Conservation (phyloP, 1,140 invertebrate genomes). For the Cydia strobilella region DNA sequence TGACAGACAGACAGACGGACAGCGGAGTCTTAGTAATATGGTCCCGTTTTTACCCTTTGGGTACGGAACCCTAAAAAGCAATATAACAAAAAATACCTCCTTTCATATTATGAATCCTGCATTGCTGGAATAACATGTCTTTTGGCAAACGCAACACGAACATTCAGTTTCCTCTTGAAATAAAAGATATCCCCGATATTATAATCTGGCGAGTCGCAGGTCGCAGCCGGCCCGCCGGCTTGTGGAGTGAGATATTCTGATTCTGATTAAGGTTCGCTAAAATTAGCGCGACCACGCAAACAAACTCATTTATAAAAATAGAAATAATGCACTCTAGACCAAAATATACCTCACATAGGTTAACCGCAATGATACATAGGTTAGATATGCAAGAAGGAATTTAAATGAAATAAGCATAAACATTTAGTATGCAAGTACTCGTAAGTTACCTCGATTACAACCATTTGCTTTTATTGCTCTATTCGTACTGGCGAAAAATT, state of each 20-base stretch:
- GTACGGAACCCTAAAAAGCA: too few species aligned
- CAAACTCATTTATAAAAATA: conserved; percentile 56
- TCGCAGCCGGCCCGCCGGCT: conserved; percentile 33
- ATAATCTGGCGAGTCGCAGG: conserved; percentile 15
- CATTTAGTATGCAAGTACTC: background rate
- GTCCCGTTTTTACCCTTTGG: too few species aligned
- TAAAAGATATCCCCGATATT: conserved; percentile 4
- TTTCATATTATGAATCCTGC: background rate
- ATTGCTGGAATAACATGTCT: background rate
- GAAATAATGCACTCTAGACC: conserved; percentile 37
- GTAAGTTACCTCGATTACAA: background rate
- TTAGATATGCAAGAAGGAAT: conserved; percentile 5
- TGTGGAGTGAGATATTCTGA: conserved; percentile 52
- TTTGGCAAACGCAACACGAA: background rate
- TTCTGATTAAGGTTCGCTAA: conserved; percentile 57
- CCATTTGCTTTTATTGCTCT: background rate
- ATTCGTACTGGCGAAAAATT: background rate
- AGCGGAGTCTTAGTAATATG: too few species aligned
- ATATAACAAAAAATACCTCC: too few species aligned
- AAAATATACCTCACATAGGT: conserved; percentile 8
- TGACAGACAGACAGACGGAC: too few species aligned
- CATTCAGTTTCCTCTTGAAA: conserved; percentile 9
- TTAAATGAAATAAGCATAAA: background rate
- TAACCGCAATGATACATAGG: background rate
- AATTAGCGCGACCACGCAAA: conserved; percentile 57